Evolutionary conservation across 2,888 invertebrate genomes (phyloP).

Genomic region (Ophioninae sp.): DNA sequence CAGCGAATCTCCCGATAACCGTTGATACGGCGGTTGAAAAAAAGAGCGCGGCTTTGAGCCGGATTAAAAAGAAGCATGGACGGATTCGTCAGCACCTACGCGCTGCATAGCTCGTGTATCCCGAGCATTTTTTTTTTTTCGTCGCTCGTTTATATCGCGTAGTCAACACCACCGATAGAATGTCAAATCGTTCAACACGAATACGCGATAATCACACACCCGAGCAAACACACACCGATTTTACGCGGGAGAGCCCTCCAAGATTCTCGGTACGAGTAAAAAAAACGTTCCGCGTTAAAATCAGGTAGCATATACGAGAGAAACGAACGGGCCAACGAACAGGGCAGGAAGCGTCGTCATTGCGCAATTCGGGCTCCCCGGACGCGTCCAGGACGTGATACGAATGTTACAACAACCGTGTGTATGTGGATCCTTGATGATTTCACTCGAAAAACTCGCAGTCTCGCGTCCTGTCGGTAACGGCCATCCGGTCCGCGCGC

Average conservation of each 20-base stretch:
- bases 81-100: constrained; percentile 37
- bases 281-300: constrained; percentile 8
- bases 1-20: not conserved
- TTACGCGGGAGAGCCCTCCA: constrained; percentile 1
- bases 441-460: constrained; percentile 24
- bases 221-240: not conserved
- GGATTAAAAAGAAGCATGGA: constrained; percentile 21
- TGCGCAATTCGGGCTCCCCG: constrained; percentile 53
- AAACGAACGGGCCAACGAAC: not conserved
- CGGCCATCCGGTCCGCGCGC: not conserved
- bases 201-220: not conserved
- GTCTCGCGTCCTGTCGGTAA: constrained; percentile 6
- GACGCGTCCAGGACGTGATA: constrained; percentile 42
- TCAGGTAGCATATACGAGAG: constrained; percentile 15
- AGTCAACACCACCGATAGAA: not conserved
- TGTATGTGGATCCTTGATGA: constrained; percentile 31
- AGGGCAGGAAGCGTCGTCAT: constrained; percentile 35
- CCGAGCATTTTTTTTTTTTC: constrained; percentile 29
- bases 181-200: constrained; percentile 9
- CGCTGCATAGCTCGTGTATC: constrained; percentile 43
- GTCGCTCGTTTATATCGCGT: not conserved
- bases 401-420: constrained; percentile 37
- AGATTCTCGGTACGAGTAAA: constrained; percentile 3
- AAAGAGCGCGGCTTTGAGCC: constrained; percentile 13
- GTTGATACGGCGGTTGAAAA: not conserved